Evolutionary conservation across 2,113 vertebrate genomes (phyloP), one percentile per base, ranked within the genome.

Genomic region (Xenopus laevis): DNA sequence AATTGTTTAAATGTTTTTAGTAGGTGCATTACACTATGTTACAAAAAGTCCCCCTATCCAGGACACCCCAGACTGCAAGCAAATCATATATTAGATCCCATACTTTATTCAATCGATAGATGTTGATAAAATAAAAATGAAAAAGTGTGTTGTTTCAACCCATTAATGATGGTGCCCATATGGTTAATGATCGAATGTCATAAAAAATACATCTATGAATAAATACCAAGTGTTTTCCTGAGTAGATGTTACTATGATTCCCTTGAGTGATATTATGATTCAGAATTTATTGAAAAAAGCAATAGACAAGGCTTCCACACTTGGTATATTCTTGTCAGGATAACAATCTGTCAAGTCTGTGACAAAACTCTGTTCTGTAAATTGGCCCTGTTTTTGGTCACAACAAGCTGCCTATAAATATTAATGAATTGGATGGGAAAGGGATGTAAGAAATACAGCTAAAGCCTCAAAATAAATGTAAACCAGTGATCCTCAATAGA

Each of bases 331-430:
- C 46, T 20, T 52, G 46, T 50, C 44, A 45, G 65, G 45, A 67
- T 50, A 50, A 67, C 65, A 67, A 52, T 67, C 65, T 67, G 65
- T 66, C 65, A 66, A 66, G 11, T 67, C 65, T 50, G 17, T 18
- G 65, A 67, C 65, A 52, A 67, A 4, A 23, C 10, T 11, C 46
- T 67, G 46, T 50, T 47, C 50, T 66, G 65, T 66, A 50, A 66
- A 66, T 66, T 21, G 45, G 17, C 16, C 65, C 12, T 18, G 45
- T 47, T 47, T 66, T 50, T 50, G 45, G 12, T 65, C 17, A 33
- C 40, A n/a, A 65, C 16, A 50, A 18, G 18, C 33, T 33, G 17
- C 7, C 1, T 10, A 65, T 46, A 65, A 45, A 46, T 65, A 46
- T 65, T 1, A 33, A 47, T 46, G 40, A 65, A 33, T 18, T 65